Percentiles rank a stretch among this genome's conserved stretches.
Conservation (phyloP, 1,140 invertebrate genomes). For the Bombus turneri region DNA sequence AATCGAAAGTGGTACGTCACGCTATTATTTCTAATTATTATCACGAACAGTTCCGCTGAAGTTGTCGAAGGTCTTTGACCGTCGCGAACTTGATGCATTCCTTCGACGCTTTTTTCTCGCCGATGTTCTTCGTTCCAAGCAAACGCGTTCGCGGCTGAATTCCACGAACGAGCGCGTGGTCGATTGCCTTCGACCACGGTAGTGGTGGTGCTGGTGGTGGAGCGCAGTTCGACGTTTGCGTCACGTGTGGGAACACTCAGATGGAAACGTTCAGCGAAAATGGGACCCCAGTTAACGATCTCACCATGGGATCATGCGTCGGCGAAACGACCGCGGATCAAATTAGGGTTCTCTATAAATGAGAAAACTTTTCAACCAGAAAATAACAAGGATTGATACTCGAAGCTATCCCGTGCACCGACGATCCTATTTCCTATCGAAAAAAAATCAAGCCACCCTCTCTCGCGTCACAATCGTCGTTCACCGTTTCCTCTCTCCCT, state of each 20-base stretch:
- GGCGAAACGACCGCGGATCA: not conserved
- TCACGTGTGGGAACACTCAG: not conserved
- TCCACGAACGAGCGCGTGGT: not conserved
- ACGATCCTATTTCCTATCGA: constrained; percentile 30
- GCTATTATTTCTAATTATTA: not conserved
- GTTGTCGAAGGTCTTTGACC: not conserved
- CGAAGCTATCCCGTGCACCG: not conserved
- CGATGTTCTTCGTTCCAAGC: not conserved
- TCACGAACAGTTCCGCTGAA: no score
- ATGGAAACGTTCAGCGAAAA: constrained; percentile 18
- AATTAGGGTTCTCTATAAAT: constrained; percentile 40
- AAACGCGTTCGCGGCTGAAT: not conserved
- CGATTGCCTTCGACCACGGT: not conserved
- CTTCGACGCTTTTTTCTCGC: not conserved
- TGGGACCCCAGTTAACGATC: not conserved
- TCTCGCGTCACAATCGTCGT: not conserved
- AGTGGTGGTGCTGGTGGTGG: no score
- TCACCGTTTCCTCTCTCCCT: no score
- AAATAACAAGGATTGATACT: constrained; percentile 43
- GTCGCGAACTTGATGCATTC: not conserved
- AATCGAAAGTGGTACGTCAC: not conserved
- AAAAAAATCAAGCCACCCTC: not conserved
- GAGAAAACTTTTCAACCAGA: constrained; percentile 45
- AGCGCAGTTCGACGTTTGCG: not conserved
- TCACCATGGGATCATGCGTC: constrained; percentile 16